Percentiles rank a stretch among this genome's conserved stretches.
phyloP scores from a whole-genome alignment of 2,888 invertebrate genomes.

The Ecliptopera silaceata region DNA sequence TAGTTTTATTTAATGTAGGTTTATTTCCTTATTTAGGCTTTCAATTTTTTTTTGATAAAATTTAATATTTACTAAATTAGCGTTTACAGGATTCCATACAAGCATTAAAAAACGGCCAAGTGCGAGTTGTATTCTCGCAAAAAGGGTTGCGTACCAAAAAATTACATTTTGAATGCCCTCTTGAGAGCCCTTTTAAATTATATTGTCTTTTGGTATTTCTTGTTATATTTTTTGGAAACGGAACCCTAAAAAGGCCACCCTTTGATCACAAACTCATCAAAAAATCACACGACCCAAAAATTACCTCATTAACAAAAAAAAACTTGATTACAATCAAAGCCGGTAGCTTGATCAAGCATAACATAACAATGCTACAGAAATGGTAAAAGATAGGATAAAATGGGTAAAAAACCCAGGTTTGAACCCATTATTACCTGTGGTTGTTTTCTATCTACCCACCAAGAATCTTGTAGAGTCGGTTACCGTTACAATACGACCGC shows the following conservation, averaged over 20 bases:
- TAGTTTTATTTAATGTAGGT: too few species aligned
- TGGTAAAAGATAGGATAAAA: neutral
- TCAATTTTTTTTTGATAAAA: too few species aligned
- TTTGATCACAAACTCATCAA: constrained; percentile 11
- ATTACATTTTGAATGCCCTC: too few species aligned
- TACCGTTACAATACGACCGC: neutral
- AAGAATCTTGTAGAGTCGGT: neutral
- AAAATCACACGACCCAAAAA: constrained; percentile 7
- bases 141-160: too few species aligned
- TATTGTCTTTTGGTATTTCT: too few species aligned
- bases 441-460: constrained; percentile 11
- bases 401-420: constrained; percentile 11
- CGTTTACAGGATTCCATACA: too few species aligned
- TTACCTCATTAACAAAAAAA: constrained; percentile 9
- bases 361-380: constrained; percentile 11
- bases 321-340: constrained; percentile 10
- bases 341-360: constrained; percentile 23
- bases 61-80: too few species aligned
- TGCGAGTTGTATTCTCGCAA: too few species aligned
- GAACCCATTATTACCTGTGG: constrained; percentile 23
- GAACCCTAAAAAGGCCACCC: neutral
- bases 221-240: too few species aligned
- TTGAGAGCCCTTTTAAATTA: too few species aligned
- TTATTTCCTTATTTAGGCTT: too few species aligned
- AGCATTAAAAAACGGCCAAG: too few species aligned